Evolutionary conservation across 2,888 invertebrate species (phyloP).

Genomic region (Chelonus formosanus): DNA sequence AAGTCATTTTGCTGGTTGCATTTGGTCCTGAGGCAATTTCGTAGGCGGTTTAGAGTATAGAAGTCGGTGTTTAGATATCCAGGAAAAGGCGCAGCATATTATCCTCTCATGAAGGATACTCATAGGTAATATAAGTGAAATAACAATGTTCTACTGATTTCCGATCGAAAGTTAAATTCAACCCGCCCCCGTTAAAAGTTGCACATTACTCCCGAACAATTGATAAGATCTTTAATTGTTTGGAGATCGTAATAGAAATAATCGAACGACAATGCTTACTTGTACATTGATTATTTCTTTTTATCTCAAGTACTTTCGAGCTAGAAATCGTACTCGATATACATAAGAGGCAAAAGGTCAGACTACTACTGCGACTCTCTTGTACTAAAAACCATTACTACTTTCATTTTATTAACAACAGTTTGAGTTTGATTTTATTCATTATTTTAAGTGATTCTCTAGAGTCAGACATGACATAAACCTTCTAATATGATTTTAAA

Average conservation of each 20-base stretch:
- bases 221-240: conserved; percentile 21
- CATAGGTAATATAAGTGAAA: conserved; percentile 7
- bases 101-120: conserved; percentile 14
- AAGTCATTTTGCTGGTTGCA: conserved; percentile 7
- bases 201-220: conserved; percentile 1
- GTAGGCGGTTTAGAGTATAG: conserved; percentile 15
- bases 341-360: conserved; percentile 16
- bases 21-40: conserved; percentile 21
- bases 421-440: too few relatives aligned
- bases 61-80: conserved; percentile 6
- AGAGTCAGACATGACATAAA: too few relatives aligned
- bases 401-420: conserved; percentile 9
- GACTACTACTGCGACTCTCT: conserved; percentile 3
- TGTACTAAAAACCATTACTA: neutral
- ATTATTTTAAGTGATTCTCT: too few relatives aligned
- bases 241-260: conserved; percentile 2
- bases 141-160: conserved; percentile 16
- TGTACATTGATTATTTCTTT: conserved; percentile 11
- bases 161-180: conserved; percentile 2
- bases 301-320: neutral
- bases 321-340: neutral
- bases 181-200: conserved; percentile 18
- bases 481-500: too few relatives aligned
- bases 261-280: conserved; percentile 21
- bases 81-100: conserved; percentile 27